Evolutionary conservation across 2,797 vertebrate species (phyloP).

Genomic region (Acanthopagrus latus): DNA sequence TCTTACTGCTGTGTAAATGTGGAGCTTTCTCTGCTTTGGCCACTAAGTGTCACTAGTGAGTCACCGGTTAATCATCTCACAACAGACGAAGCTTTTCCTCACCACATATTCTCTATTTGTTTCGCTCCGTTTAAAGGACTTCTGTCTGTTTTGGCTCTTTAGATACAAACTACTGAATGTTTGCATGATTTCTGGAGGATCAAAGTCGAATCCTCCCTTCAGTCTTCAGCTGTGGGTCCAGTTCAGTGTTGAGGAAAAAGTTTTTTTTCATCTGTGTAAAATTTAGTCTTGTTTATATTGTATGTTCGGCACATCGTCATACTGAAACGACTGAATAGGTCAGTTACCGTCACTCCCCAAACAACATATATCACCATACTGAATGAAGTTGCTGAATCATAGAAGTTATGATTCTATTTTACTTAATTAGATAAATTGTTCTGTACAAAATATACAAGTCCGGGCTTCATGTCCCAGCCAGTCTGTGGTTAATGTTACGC

Average conservation of each 20-base stretch:
- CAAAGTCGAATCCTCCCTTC: not conserved
- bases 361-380: too few relatives aligned
- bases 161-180: not conserved
- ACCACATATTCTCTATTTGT: not conserved
- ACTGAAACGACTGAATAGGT: too few relatives aligned
- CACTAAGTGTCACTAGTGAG: slow-evolving; percentile 53
- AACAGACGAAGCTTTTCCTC: not conserved
- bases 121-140: slow-evolving; percentile 6
- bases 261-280: too few relatives aligned
- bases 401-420: too few relatives aligned
- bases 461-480: too few relatives aligned
- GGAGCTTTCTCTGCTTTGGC: slow-evolving; percentile 54
- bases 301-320: too few relatives aligned
- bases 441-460: too few relatives aligned
- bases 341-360: too few relatives aligned
- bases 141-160: slow-evolving; percentile 17
- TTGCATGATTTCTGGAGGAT: slow-evolving; percentile 6
- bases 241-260: too few relatives aligned
- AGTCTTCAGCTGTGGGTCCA: not conserved
- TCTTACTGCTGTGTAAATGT: slow-evolving; percentile 55
- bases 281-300: not conserved
- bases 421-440: too few relatives aligned
- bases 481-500: too few relatives aligned
- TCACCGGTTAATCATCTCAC: slow-evolving; percentile 31
- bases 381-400: too few relatives aligned